Evolutionary conservation across 2,888 invertebrate species (phyloP).

Genomic region (Agriopis aurantiaria): DNA sequence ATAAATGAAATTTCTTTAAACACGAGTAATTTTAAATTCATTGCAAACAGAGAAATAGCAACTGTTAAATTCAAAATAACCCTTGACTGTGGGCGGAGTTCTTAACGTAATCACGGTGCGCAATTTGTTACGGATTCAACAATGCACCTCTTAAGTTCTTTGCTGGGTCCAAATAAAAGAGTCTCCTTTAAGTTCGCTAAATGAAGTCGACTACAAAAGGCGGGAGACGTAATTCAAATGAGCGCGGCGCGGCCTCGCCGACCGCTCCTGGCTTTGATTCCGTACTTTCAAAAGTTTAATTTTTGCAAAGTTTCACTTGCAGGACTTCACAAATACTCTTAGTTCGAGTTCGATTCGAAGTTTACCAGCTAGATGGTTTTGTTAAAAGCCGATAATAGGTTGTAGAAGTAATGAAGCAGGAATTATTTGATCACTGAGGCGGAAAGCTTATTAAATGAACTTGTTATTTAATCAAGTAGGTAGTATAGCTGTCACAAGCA

Average conservation of each 20-base stretch:
- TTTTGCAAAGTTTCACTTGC: constrained; percentile 78
- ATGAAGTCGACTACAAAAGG: constrained; percentile 86
- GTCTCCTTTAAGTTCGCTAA: constrained; percentile 81
- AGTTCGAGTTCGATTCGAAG: constrained; percentile 61
- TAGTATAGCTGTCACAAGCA: constrained; percentile 34
- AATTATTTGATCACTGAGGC: constrained; percentile 37
- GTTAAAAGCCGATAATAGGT: constrained; percentile 49
- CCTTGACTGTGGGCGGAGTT: constrained; percentile 62
- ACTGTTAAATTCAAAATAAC: constrained; percentile 74
- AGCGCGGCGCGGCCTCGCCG: constrained; percentile 65
- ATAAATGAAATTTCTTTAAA: constrained; percentile 48
- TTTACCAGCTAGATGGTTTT: constrained; percentile 55
- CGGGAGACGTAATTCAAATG: constrained; percentile 83
- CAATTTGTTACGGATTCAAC: constrained; percentile 85
- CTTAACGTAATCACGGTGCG: constrained; percentile 79
- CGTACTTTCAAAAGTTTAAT: constrained; percentile 79
- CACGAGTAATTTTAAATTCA: too few species aligned
- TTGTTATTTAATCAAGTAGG: constrained; percentile 8
- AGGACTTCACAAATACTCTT: constrained; percentile 73
- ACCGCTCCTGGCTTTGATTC: constrained; percentile 78
- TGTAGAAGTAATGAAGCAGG: constrained; percentile 44
- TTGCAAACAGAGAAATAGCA: constrained; percentile 49
- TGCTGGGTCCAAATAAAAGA: constrained; percentile 77
- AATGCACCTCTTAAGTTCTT: constrained; percentile 84
- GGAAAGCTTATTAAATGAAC: constrained; percentile 25